A percentile compares a stretch with the other conserved stretches of the same genome.
phyloP scores from a whole-genome alignment of 2,888 invertebrate genomes.

The Elegia similella region DNA sequence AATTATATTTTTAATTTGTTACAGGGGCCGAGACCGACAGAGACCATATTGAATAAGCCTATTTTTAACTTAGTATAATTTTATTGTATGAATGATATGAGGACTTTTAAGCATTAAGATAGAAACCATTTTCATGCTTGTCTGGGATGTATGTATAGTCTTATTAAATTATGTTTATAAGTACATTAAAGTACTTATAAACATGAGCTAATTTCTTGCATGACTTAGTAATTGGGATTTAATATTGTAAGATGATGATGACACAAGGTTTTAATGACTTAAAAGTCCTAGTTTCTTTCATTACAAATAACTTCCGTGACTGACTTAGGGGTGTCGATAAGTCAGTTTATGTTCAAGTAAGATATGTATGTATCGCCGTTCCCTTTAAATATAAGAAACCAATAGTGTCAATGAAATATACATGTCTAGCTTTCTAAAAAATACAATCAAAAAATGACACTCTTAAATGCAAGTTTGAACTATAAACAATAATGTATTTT shows the following conservation, averaged over 20 bases:
- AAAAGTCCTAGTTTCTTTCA: background rate
- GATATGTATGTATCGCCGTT: background rate
- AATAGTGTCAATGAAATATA: background rate
- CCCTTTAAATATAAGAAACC: background rate
- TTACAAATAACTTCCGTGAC: background rate
- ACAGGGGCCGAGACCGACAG: conserved; percentile 75
- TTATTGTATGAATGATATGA: background rate
- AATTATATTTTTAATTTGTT: conserved; percentile 37
- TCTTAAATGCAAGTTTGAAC: background rate
- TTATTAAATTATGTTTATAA: too few species aligned
- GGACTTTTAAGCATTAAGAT: background rate
- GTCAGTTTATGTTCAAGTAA: background rate
- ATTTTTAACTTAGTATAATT: background rate
- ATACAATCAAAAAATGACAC: background rate
- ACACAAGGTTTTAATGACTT: too few species aligned
- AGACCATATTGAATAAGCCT: conserved; percentile 52
- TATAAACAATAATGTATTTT: background rate
- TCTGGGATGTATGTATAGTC: background rate
- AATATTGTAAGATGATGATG: too few species aligned
- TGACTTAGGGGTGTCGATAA: background rate
- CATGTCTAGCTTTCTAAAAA: background rate
- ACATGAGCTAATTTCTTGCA: too few species aligned
- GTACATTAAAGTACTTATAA: too few species aligned
- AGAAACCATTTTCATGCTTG: background rate
- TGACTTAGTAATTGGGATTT: too few species aligned